Conservation (phyloP, 2,797 vertebrate species). For the Lacerta agilis region DNA sequence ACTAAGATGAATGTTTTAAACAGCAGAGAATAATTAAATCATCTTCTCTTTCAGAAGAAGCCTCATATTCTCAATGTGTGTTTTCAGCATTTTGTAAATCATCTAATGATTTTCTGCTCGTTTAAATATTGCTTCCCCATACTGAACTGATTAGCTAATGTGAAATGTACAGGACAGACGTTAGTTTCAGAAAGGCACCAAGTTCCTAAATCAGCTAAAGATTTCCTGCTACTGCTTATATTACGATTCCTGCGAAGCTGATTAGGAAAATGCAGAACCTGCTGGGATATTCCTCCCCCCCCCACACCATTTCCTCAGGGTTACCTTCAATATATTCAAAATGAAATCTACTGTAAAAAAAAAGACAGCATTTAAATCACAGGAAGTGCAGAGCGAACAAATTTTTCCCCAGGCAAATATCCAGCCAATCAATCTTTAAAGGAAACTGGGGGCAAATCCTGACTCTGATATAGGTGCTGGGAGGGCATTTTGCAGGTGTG, state of each 20-base stretch:
- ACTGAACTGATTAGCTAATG: slow-evolving; percentile 62
- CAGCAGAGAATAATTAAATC: slow-evolving; percentile 62
- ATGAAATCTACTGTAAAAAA: slow-evolving; percentile 1
- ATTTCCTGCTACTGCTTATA: slow-evolving; percentile 41
- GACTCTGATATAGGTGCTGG: neutral
- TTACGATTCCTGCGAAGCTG: neutral
- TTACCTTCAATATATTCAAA: slow-evolving; percentile 9
- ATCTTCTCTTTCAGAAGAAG: slow-evolving; percentile 59
- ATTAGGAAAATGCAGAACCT: neutral
- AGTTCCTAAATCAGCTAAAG: slow-evolving; percentile 65
- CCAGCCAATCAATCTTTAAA: neutral
- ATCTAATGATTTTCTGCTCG: slow-evolving; percentile 74
- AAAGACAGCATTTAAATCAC: slow-evolving; percentile 12
- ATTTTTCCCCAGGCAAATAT: neutral
- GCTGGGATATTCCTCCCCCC: neutral
- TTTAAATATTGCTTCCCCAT: slow-evolving; percentile 70
- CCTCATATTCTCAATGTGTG: slow-evolving; percentile 14
- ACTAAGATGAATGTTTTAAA: slow-evolving; percentile 64
- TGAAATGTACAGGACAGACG: slow-evolving; percentile 37
- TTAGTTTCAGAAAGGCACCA: slow-evolving; percentile 28
- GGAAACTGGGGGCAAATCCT: neutral
- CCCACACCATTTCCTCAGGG: neutral
- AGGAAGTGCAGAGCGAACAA: slow-evolving; percentile 12
- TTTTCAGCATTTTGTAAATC: slow-evolving; percentile 65
- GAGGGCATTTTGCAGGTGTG: neutral